Percentiles rank a stretch among this genome's conserved stretches.
Conservation (phyloP, 2,113 vertebrate genomes). For the Etia nguti region DNA sequence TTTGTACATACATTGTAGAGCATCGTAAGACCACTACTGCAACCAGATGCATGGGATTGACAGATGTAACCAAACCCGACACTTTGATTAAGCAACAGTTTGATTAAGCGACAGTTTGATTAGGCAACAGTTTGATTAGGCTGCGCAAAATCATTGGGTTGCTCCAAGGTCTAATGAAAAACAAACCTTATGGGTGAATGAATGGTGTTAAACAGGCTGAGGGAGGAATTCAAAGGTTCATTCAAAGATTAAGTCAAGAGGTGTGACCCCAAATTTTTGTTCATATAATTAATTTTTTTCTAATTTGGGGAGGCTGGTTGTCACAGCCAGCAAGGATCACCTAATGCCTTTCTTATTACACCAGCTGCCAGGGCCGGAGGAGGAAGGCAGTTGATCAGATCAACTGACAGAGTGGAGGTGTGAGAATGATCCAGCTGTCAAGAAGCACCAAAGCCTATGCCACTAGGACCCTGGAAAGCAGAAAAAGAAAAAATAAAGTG, state of each 20-base stretch:
- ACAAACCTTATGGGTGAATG: background rate
- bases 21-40: background rate
- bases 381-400: too few relatives aligned
- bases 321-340: background rate
- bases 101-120: background rate
- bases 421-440: too few relatives aligned
- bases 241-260: background rate
- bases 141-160: background rate
- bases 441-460: too few relatives aligned
- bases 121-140: background rate
- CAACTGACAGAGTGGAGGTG: too few relatives aligned
- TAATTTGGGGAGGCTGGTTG: background rate
- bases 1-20: background rate
- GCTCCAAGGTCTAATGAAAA: background rate
- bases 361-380: fast-evolving
- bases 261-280: background rate
- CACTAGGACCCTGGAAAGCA: too few relatives aligned
- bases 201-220: background rate
- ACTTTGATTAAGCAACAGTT: background rate
- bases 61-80: background rate
- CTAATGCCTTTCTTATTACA: background rate
- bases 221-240: background rate
- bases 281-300: fast-evolving
- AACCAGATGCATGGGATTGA: fast-evolving
- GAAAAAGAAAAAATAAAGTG: too few relatives aligned